Percentiles rank a stretch among this genome's conserved stretches.
Conservation (phyloP, 2,797 vertebrate genomes). For the Spheniscus humboldti region DNA sequence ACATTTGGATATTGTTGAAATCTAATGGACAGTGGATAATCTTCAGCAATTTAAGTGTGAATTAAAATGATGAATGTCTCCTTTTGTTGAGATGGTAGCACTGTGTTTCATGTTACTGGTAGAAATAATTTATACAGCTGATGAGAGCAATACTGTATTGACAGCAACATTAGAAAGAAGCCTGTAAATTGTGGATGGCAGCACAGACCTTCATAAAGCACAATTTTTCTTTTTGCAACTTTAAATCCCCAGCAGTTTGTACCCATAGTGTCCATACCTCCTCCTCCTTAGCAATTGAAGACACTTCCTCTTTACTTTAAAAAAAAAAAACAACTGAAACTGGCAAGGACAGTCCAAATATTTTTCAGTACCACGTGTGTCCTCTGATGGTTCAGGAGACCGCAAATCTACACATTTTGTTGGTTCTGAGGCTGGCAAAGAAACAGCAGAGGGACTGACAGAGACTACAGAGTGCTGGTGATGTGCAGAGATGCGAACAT, state of each 20-base stretch:
- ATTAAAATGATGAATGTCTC: background rate
- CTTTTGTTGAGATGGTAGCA: background rate
- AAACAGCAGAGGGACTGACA: background rate
- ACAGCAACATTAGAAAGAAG: background rate
- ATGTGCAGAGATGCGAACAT: background rate
- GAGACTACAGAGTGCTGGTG: background rate
- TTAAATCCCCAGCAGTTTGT: background rate
- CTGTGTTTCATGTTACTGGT: background rate
- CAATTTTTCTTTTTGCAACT: background rate
- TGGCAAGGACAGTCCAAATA: background rate
- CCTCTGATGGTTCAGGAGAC: background rate
- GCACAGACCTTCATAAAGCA: background rate
- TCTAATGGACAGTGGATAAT: conserved; percentile 55
- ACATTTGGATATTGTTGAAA: background rate
- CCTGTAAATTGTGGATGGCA: background rate
- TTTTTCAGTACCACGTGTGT: fast-evolving
- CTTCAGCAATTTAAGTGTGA: conserved; percentile 19
- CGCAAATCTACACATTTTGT: background rate
- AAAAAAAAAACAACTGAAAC: background rate
- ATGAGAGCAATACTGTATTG: background rate
- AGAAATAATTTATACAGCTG: background rate
- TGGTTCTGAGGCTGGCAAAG: background rate
- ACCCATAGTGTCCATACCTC: background rate
- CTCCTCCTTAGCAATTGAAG: background rate
- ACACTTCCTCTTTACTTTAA: background rate